Evolutionary conservation across 1,140 invertebrate genomes (phyloP).

Genomic region (Grapholita molesta): DNA sequence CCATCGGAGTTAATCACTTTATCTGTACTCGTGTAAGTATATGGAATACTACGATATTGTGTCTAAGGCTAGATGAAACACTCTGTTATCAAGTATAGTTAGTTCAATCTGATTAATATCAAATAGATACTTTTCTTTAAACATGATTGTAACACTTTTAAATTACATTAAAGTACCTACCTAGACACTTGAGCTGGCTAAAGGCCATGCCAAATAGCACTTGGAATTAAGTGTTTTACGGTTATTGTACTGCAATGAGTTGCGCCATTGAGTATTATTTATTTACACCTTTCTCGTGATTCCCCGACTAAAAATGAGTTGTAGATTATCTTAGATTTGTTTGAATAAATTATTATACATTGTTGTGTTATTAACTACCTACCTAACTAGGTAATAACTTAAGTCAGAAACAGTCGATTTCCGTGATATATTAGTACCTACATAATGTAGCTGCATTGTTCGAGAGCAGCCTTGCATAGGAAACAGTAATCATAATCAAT

Average conservation of each 20-base stretch:
- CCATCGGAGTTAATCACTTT: not conserved
- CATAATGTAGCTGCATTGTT: not conserved
- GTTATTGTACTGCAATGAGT: not conserved
- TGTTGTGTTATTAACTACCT: not conserved
- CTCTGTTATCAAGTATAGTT: not conserved
- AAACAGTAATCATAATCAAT: not conserved
- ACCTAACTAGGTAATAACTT: not conserved
- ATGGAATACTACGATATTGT: not conserved
- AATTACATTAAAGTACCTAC: not conserved
- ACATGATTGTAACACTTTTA: not conserved
- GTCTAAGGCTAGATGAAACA: not conserved
- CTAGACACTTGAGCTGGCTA: not conserved
- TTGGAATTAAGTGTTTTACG: not conserved
- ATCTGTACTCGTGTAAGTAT: not conserved
- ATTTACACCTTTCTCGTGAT: not conserved
- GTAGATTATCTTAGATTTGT: not conserved
- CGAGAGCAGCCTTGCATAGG: not conserved
- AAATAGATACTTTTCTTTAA: not conserved
- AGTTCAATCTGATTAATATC: not conserved
- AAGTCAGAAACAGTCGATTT: not conserved
- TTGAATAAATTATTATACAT: not conserved
- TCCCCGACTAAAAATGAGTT: not conserved
- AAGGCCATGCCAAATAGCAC: not conserved
- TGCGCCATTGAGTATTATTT: not conserved
- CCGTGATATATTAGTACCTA: not conserved